Evolutionary conservation across 1,140 invertebrate species (phyloP), one percentile per base, ranked within the genome.

Genomic region (Ephestia elutella): DNA sequence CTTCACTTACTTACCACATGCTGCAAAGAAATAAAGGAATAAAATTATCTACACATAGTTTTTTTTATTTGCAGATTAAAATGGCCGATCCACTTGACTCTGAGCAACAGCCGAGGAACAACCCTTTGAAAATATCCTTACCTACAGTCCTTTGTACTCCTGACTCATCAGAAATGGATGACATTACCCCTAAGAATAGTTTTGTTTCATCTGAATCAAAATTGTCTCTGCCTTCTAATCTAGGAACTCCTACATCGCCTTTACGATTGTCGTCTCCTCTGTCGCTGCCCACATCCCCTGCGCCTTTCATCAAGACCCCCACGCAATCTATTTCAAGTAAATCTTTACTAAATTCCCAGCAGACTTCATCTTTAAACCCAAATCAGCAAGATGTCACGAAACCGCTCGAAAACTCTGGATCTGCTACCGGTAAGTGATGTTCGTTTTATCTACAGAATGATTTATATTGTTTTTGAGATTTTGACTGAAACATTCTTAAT

Each of bases 231-330:
- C 80, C 83, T 0, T 85, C 85, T 30, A 78, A 71, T 63, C 67
- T 86, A 50, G 79, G 75, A 3, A 86, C 85, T 20, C 82, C 85
- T 2, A 86, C 82, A 9, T 85, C 85, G 17, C 85, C 83, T 0
- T 65, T 86, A 54, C 62, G 63, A 38, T 56, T 85, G 18, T 74
- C 83, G 1, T 84, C 82, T 18, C 83, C 85, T 2, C 28, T 85
- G 17, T 87, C 83, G 15, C 63, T 87, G 28, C 83, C 85, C 2
- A 61, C 77, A 0, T 84, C 83, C 4, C 85, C 80, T 17, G 74
- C 68, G 5, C 81, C 85, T 49, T 81, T 80, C 49, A 63, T 56
- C 49, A 85, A 76, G 54, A 66, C 63, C 21, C 56, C 70, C 32
- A 60, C 71, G 5, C 70, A 75, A 25, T 25, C 21, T 25, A 63